A percentile compares a stretch with the other conserved stretches of the same genome.
phyloP scores from a whole-genome alignment of 2,888 invertebrate genomes.

The Thumatha senex region DNA sequence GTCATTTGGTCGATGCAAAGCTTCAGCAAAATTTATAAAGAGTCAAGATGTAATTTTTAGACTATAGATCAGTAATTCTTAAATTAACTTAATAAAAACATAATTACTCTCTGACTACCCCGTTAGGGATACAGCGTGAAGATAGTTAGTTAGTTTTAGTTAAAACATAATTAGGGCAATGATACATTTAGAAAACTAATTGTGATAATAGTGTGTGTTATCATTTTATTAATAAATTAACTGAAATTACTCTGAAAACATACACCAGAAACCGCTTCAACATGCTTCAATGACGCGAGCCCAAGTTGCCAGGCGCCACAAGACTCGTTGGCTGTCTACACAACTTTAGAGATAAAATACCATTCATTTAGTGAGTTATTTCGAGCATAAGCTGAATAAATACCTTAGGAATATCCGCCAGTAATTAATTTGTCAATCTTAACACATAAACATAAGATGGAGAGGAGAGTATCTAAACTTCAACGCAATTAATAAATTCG shows the following conservation, averaged over 20 bases:
- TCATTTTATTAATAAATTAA: not conserved
- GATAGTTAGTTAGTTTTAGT: too few species aligned
- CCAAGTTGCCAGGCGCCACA: not conserved
- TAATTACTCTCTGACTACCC: too few species aligned
- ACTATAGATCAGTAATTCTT: too few species aligned
- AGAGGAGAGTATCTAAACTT: conserved; percentile 12
- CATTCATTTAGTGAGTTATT: conserved; percentile 11
- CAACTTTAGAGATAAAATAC: conserved; percentile 16
- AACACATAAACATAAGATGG: conserved; percentile 35
- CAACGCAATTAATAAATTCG: conserved; percentile 25
- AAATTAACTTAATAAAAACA: too few species aligned
- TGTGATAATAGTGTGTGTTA: not conserved
- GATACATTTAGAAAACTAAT: not conserved
- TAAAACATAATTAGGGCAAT: too few species aligned
- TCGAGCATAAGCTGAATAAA: conserved; percentile 7
- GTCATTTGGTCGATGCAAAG: too few species aligned
- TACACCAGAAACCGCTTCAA: not conserved
- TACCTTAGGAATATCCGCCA: conserved; percentile 17
- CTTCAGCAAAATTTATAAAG: too few species aligned
- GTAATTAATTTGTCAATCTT: conserved; percentile 39
- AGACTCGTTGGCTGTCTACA: conserved; percentile 6
- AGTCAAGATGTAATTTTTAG: too few species aligned
- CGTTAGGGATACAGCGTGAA: too few species aligned
- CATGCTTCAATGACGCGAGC: not conserved
- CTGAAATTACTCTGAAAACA: not conserved